Conservation (phyloP, 2,888 invertebrate species). For the Acholoe squamosa region DNA sequence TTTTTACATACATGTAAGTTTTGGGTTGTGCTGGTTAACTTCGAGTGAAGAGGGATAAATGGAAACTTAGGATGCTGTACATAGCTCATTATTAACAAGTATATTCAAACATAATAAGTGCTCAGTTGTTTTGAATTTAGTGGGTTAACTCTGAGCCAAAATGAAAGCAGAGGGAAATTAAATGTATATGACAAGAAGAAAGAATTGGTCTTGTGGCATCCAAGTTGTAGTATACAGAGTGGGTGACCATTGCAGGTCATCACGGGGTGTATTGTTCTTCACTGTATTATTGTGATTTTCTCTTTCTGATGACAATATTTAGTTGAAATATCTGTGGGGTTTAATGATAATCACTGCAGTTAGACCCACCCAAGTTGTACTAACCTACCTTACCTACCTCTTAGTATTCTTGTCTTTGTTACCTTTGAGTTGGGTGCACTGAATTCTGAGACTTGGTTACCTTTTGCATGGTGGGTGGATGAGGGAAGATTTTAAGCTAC, state of each 20-base stretch:
- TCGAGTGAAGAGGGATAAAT: too few species aligned
- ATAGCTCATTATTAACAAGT: too few species aligned
- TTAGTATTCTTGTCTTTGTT: not conserved
- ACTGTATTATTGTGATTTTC: constrained; percentile 26
- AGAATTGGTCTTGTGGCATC: too few species aligned
- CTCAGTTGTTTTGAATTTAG: too few species aligned
- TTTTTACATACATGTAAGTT: too few species aligned
- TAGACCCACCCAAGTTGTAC: constrained; percentile 15
- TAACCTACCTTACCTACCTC: not conserved
- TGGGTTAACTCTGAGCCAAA: too few species aligned
- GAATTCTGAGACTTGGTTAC: not conserved
- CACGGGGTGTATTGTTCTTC: constrained; percentile 1
- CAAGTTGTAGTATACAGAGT: too few species aligned
- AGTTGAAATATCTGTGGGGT: not conserved
- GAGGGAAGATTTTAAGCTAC: not conserved
- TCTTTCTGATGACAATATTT: not conserved
- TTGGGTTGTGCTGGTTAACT: too few species aligned
- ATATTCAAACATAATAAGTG: too few species aligned
- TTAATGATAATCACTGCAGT: constrained; percentile 51
- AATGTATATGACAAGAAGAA: too few species aligned
- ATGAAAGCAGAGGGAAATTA: too few species aligned
- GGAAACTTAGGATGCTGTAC: too few species aligned
- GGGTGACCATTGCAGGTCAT: not conserved
- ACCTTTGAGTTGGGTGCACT: not conserved
- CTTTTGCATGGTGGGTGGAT: constrained; percentile 7